Conservation (phyloP, 2,797 vertebrate genomes). For the Spinus pinus region DNA sequence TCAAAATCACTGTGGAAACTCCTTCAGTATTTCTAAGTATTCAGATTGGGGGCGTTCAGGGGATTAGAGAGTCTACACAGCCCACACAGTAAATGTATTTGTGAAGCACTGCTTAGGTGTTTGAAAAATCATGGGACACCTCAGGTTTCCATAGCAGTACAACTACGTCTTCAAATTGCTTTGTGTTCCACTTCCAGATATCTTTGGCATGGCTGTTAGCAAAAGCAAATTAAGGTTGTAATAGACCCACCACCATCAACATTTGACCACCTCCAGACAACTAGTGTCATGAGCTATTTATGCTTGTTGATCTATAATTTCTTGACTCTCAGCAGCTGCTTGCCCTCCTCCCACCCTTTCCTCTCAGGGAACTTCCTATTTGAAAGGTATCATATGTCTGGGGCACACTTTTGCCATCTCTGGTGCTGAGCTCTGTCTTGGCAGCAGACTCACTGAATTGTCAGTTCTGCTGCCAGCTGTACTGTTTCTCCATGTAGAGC, state of each 20-base stretch:
- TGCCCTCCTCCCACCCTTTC: background rate
- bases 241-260: background rate
- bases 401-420: background rate
- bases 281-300: background rate
- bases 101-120: background rate
- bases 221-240: background rate
- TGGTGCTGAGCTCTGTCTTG: background rate
- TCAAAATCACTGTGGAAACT: background rate
- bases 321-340: background rate
- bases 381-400: background rate
- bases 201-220: background rate
- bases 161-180: background rate
- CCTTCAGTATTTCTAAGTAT: background rate
- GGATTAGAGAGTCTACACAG: background rate
- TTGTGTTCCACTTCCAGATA: background rate
- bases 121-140: background rate
- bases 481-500: background rate
- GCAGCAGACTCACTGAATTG: background rate
- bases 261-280: background rate
- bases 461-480: background rate
- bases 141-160: background rate
- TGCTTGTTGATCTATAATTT: background rate
- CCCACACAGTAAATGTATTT: background rate
- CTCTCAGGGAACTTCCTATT: background rate
- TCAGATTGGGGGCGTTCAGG: rapidly evolving